Conservation (phyloP, 2,797 vertebrate genomes). For the Taenioides sp. region DNA sequence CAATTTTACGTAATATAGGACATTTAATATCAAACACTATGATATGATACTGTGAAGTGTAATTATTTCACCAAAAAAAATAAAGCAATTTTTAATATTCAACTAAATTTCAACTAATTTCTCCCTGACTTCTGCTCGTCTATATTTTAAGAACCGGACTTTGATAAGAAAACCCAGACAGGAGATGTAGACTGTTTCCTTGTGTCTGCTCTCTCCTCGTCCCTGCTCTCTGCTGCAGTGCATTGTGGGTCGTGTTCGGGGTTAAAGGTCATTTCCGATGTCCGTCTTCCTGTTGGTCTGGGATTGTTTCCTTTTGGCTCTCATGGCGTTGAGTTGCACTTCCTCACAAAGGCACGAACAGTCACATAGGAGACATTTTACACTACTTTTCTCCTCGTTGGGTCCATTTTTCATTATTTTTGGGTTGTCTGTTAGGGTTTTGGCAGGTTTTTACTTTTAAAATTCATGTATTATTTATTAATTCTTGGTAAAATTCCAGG, state of each 20-base stretch:
- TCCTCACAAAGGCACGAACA: constrained; percentile 40
- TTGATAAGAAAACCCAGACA: background rate
- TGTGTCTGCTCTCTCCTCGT: no score
- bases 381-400: background rate
- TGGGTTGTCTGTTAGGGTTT: background rate
- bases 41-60: no score
- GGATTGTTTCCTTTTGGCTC: constrained; percentile 37
- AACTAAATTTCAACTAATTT: no score
- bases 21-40: no score
- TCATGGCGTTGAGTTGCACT: no score
- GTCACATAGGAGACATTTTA: background rate
- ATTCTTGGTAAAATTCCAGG: background rate
- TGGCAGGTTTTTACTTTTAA: constrained; percentile 7
- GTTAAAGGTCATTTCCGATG: constrained; percentile 68
- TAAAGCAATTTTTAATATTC: no score
- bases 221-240: constrained; percentile 5
- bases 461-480: background rate
- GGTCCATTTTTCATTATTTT: no score
- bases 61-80: no score
- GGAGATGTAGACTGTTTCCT: background rate
- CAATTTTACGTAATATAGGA: no score
- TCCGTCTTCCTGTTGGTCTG: constrained; percentile 73
- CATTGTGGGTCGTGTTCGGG: constrained; percentile 33
- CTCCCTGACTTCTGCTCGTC: no score
- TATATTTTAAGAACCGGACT: no score